Evolutionary conservation across 2,888 invertebrate species (phyloP), one percentile per base, ranked within the genome.

Genomic region (Euspilapteryx auroguttella): DNA sequence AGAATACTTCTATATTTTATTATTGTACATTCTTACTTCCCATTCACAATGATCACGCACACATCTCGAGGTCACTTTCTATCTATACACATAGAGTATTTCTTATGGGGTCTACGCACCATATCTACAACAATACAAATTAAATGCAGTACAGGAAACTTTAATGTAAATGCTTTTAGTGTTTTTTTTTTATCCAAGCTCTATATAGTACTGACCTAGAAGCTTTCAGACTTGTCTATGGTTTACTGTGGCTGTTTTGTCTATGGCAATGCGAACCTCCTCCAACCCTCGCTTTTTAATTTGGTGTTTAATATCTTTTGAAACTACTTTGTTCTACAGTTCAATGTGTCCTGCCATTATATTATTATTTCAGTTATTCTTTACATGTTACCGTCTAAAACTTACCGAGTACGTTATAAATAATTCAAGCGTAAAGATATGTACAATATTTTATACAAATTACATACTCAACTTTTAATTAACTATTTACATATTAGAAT

Each of bases 401-500:
- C 23, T 30, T 30, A 30, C 23, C 11, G 15, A 21, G 53, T 58
- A 61, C 51, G 49, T 63, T 66, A 73, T 71, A 73, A 71, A 73
- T 73, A 61, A 73, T 63, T 52, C 65, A 73, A 75, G 75, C 75
- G 55, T 68, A 71, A 68, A 73, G 75, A 75, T 75, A 75, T 75
- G 75, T 75, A 75, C 75, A 75, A 64, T 65, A 66, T 69, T 75
- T 64, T 71, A n/a, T 71, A 75, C 73, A 75, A 56, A 55, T 65
- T 71, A 69, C 55, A 58, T 40, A 35, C 27, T 36, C 48, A 48
- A 56, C 44, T 49, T 44, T 71, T 75, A 75, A 73, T 71, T 75
- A 75, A 69, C 73, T 75, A 75, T 75, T 75, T 75, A 75, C 75
- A 75, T 68, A 73, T 73, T 65, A 71, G 65, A 71, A 63, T 66